Evolutionary conservation across 2,113 vertebrate genomes (phyloP).

Genomic region (Tympanuchus pallidicinctus): DNA sequence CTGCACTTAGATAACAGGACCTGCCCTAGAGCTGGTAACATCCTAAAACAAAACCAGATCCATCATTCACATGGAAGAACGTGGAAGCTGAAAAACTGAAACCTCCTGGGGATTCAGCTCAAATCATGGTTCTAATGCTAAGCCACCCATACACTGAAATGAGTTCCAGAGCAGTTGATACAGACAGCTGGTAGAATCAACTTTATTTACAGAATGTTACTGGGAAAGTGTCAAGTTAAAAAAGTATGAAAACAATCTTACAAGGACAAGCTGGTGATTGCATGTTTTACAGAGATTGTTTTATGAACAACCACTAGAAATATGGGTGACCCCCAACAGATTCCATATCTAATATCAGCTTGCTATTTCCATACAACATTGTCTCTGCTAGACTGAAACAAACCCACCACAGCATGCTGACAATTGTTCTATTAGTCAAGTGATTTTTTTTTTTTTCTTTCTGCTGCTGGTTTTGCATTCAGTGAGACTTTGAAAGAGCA

Average conservation of each 20-base stretch:
- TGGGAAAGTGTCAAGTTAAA: constrained; percentile 72
- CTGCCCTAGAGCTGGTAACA: background rate
- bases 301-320: constrained; percentile 35
- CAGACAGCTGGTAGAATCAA: constrained; percentile 69
- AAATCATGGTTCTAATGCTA: background rate
- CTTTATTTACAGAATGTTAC: constrained; percentile 78
- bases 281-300: constrained; percentile 65
- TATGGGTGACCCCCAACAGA: constrained; percentile 5
- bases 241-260: constrained; percentile 73
- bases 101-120: background rate
- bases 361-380: constrained; percentile 37
- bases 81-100: too few relatives aligned
- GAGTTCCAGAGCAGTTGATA: constrained; percentile 24
- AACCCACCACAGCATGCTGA: constrained; percentile 40
- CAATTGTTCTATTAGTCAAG: constrained; percentile 1
- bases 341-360: background rate
- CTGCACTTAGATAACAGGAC: background rate
- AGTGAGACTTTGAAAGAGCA: constrained; percentile 48
- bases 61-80: fast-evolving
- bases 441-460: background rate
- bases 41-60: background rate
- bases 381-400: constrained; percentile 51
- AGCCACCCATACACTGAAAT: background rate
- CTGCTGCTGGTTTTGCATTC: constrained; percentile 59
- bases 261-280: constrained; percentile 69